Conservation (phyloP, 2,888 invertebrate species). For the Agonopterix arenella region DNA sequence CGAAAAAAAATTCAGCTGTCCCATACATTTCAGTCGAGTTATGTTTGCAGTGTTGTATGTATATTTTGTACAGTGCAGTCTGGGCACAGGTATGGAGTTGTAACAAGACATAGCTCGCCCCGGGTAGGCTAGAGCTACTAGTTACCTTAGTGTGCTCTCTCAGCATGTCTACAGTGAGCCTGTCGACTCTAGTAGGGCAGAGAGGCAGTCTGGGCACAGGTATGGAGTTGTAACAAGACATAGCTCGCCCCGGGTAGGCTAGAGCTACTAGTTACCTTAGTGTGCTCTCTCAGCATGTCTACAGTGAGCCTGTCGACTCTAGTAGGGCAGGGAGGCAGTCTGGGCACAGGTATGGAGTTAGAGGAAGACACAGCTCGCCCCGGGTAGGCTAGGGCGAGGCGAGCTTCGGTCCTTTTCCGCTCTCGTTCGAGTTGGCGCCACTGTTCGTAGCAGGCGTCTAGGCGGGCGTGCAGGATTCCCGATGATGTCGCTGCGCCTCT, state of each 20-base stretch:
- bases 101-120: constrained; percentile 88
- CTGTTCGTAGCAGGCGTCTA: constrained; percentile 88
- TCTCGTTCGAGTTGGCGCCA: constrained; percentile 88
- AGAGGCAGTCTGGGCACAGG: constrained; percentile 88
- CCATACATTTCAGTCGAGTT: too few species aligned
- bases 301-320: constrained; percentile 87
- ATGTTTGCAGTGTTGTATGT: too few species aligned
- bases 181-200: constrained; percentile 86
- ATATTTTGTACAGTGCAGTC: constrained; percentile 86
- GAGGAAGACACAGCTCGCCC: constrained; percentile 87
- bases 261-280: constrained; percentile 79
- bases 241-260: constrained; percentile 86
- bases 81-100: constrained; percentile 86
- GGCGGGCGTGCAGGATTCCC: constrained; percentile 80
- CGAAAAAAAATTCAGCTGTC: too few species aligned
- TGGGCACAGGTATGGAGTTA: constrained; percentile 86
- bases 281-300: constrained; percentile 87
- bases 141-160: constrained; percentile 84
- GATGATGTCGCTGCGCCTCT: constrained; percentile 69
- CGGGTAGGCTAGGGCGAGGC: constrained; percentile 85
- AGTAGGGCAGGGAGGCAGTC: constrained; percentile 85
- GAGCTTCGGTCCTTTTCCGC: constrained; percentile 86
- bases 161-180: constrained; percentile 87
- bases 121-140: constrained; percentile 82
- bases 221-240: constrained; percentile 85